phyloP scores from a whole-genome alignment of 1,140 invertebrate species.

The Saccostrea cuccullata region DNA sequence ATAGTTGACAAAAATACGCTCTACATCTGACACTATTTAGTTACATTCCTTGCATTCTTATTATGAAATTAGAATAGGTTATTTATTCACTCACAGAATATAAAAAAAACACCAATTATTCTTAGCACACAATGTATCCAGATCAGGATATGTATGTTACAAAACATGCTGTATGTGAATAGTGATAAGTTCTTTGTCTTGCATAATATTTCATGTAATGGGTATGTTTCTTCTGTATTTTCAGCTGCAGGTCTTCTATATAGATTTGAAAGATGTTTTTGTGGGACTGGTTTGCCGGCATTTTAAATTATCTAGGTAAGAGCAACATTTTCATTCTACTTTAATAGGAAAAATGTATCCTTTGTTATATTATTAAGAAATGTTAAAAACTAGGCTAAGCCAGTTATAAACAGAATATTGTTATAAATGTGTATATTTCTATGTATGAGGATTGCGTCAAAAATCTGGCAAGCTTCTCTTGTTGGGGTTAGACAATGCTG shows the following conservation, averaged over 20 bases:
- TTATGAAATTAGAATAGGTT: too few relatives aligned
- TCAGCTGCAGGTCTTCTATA: not conserved
- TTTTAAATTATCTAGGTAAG: conserved; percentile 96
- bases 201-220: not conserved
- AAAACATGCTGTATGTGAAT: too few relatives aligned
- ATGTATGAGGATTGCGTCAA: conserved; percentile 91
- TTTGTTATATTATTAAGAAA: too few relatives aligned
- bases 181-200: too few relatives aligned
- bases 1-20: too few relatives aligned
- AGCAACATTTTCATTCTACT: conserved; percentile 63
- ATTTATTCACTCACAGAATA: too few relatives aligned
- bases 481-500: conserved; percentile 98
- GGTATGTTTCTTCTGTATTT: conserved; percentile 12
- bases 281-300: conserved; percentile 98
- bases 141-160: too few relatives aligned
- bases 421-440: not conserved
- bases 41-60: too few relatives aligned
- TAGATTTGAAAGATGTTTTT: conserved; percentile 89
- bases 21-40: too few relatives aligned
- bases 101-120: too few relatives aligned
- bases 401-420: too few relatives aligned
- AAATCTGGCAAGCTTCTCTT: conserved; percentile 98
- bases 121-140: too few relatives aligned
- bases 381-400: not conserved
- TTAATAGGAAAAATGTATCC: not conserved